Evolutionary conservation across 1,140 invertebrate species (phyloP).

Genomic region (Sminthurides bifidus): DNA sequence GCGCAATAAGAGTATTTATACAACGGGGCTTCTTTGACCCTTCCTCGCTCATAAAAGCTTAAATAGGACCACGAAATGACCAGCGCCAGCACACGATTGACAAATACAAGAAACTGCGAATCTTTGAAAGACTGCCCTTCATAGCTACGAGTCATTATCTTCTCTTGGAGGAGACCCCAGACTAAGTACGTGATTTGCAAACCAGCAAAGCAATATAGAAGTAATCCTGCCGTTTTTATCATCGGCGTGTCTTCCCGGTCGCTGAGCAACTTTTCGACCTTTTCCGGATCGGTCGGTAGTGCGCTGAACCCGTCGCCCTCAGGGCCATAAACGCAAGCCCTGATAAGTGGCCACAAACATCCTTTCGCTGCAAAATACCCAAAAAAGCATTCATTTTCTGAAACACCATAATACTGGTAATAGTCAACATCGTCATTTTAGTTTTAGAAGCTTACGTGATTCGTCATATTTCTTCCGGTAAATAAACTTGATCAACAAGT

Average conservation of each 20-base stretch:
- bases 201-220: constrained; percentile 71
- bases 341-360: constrained; percentile 44
- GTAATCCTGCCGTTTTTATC: constrained; percentile 43
- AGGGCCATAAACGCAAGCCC: constrained; percentile 52
- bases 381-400: neutral
- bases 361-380: constrained; percentile 39
- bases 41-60: constrained; percentile 52
- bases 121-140: constrained; percentile 65
- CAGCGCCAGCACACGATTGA: constrained; percentile 80
- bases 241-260: constrained; percentile 14
- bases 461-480: constrained; percentile 67
- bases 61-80: constrained; percentile 52
- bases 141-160: constrained; percentile 67
- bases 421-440: neutral
- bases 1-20: constrained; percentile 96
- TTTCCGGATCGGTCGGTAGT: constrained; percentile 14
- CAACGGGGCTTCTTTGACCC: constrained; percentile 55
- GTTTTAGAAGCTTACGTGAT: constrained; percentile 47
- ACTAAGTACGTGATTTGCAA: constrained; percentile 81
- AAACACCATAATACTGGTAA: neutral
- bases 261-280: constrained; percentile 33
- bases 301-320: constrained; percentile 33
- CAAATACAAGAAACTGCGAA: constrained; percentile 90
- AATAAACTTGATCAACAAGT: constrained; percentile 71
- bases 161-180: constrained; percentile 90